Base-by-base conservation (phyloP, 2,888 invertebrate species). In the Magallana nippona region DNA sequence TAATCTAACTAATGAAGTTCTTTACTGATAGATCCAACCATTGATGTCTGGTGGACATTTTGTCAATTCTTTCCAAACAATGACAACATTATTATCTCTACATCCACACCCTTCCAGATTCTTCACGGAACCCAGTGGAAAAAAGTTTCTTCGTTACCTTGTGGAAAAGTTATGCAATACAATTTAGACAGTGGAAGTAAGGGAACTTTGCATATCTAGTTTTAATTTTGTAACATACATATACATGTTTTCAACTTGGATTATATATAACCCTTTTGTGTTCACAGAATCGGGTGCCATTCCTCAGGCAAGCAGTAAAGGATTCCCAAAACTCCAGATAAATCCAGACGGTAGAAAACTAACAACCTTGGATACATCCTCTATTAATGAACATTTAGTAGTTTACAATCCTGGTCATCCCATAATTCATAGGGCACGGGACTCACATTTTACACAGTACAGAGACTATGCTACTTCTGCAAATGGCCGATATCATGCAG, bases 31-130 rank as follows among this genome's bases (percentile, higher is more conserved):
- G 58, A 79, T 60, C 11, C 22, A 11, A 32, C 63, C 82, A 85
- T 27, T 60, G 81, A 44, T 90, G 89, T 80, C 2, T 92, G 92
- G 92, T 91, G 91, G 90, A 85, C 88, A 55, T 91, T 91, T 88
- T 91, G 90, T 22, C 90, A 91, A 88, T 92, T 92, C 84, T 80
- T 91, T 22, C 92, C 92, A 1, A 89, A 89, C 86, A 89, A 90
- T 83, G 92, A 91, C 85, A 84, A 83, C 56, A 83, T 85, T 27
- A 22, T 92, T 44, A 87, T 90, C 82, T 85, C 88, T 2, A 88
- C 90, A 15, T 78, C 87, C 62, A 88, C 90, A 19, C 89, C 89
- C 2, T 92, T 88, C 83, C 78, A 82, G 11, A 88, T 89, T 11
- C 83, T 90, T 11, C 82, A 88, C 15, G 83, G 81, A 10, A 84